Evolutionary conservation across 2,113 vertebrate species (phyloP).

Genomic region (Platichthys stellatus): DNA sequence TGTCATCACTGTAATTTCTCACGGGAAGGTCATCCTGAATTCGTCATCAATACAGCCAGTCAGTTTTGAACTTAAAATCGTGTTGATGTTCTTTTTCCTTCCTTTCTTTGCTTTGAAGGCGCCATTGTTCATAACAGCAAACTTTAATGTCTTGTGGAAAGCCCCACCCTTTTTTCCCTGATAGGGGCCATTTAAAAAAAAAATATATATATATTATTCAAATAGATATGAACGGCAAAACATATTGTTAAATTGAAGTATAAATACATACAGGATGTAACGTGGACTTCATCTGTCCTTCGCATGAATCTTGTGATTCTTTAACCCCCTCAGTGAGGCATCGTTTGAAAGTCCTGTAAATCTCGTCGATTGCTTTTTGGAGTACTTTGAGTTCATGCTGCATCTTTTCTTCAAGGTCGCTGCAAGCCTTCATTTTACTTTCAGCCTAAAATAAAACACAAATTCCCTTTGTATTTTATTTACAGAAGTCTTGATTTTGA

Average conservation of each 20-base stretch:
- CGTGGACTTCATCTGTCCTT: neutral
- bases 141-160: conserved; percentile 16
- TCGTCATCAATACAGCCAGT: conserved; percentile 51
- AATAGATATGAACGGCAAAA: neutral
- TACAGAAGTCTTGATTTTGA: neutral
- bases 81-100: conserved; percentile 31
- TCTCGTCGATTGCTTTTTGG: neutral
- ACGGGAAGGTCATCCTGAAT: conserved; percentile 63
- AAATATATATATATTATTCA: neutral
- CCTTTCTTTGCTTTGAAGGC: neutral
- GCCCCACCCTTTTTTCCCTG: fast-evolving
- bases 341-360: neutral
- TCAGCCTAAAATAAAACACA: conserved; percentile 31
- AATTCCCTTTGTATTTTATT: neutral
- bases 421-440: neutral
- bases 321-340: conserved; percentile 33
- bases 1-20: conserved; percentile 10
- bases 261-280: conserved; percentile 25
- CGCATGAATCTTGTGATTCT: conserved; percentile 8
- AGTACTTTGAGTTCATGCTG: neutral
- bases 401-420: neutral
- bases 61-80: conserved; percentile 31
- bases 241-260: neutral
- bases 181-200: too few relatives aligned
- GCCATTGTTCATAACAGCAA: conserved; percentile 14